These are phyloP conservation scores for Bilobella aurantiaca DNA, from an alignment of 1,140 invertebrate genomes.

Conservation along the genomic window DNA sequence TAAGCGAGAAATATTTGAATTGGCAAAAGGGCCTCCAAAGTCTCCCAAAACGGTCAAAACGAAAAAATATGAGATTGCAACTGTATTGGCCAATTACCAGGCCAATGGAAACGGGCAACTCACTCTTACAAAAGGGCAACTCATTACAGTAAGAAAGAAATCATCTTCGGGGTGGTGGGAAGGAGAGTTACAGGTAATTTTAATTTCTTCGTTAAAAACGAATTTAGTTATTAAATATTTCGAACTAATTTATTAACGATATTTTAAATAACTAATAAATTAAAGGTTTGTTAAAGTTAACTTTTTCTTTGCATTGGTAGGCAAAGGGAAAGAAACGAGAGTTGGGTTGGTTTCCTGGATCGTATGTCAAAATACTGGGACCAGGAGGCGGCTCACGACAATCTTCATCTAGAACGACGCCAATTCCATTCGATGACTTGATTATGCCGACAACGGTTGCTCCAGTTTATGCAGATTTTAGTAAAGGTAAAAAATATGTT, in stretches of 20 bases:
- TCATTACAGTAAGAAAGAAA: conserved; percentile 92
- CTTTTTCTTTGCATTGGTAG: conserved; percentile 39
- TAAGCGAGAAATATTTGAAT: conserved; percentile 34
- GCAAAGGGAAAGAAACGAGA: conserved; percentile 88
- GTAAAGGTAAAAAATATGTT: conserved; percentile 22
- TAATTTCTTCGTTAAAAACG: background rate
- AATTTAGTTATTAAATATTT: too few relatives aligned
- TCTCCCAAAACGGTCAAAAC: conserved; percentile 38
- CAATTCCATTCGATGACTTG: conserved; percentile 32
- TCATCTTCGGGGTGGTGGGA: conserved; percentile 98
- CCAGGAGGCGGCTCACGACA: conserved; percentile 37
- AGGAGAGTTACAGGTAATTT: conserved; percentile 80
- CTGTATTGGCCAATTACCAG: conserved; percentile 76
- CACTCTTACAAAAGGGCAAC: conserved; percentile 77
- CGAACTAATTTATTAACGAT: too few relatives aligned
- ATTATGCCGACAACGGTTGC: conserved; percentile 26
- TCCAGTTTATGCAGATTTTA: conserved; percentile 24
- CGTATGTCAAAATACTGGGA: conserved; percentile 77
- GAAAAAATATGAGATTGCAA: conserved; percentile 77
- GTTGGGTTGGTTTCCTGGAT: conserved; percentile 95
- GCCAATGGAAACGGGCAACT: conserved; percentile 83
- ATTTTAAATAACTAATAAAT: conserved; percentile 2
- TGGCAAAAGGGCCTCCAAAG: conserved; percentile 25
- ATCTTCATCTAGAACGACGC: conserved; percentile 36
- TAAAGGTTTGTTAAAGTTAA: background rate